Conservation (phyloP, 2,113 vertebrate genomes). For the Mus musculus region DNA sequence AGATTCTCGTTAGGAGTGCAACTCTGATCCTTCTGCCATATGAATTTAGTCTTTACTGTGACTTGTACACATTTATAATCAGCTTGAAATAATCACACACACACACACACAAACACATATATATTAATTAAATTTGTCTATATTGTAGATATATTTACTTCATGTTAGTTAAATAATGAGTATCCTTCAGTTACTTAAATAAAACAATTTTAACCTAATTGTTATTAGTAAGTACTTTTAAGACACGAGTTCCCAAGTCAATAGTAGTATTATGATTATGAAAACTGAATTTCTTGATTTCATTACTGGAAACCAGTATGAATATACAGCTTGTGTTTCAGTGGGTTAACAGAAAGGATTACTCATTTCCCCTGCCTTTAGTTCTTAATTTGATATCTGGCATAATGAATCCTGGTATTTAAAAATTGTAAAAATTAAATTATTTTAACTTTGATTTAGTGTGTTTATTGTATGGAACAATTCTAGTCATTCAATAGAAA, state of each 20-base stretch:
- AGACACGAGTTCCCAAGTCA: neutral
- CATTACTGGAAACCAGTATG: slow-evolving; percentile 15
- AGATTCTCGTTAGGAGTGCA: neutral
- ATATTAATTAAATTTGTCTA: neutral
- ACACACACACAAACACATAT: no score
- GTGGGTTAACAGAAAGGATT: neutral
- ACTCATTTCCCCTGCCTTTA: neutral
- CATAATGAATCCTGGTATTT: neutral
- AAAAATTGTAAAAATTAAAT: neutral
- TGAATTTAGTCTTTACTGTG: neutral
- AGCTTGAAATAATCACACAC: neutral
- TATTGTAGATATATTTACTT: neutral
- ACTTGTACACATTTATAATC: neutral
- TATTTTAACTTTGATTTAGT: slow-evolving; percentile 9
- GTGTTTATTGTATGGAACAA: neutral
- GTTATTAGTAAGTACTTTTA: neutral
- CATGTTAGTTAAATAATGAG: neutral
- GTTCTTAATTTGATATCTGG: slow-evolving; percentile 1
- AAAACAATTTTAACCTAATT: neutral
- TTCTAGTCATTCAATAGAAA: neutral
- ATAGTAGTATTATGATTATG: neutral
- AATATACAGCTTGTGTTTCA: neutral
- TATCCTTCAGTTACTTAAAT: neutral
- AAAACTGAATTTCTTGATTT: neutral
- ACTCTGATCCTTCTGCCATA: neutral